Conservation (phyloP, 2,888 invertebrate species). For the Ptilodon capucinus region DNA sequence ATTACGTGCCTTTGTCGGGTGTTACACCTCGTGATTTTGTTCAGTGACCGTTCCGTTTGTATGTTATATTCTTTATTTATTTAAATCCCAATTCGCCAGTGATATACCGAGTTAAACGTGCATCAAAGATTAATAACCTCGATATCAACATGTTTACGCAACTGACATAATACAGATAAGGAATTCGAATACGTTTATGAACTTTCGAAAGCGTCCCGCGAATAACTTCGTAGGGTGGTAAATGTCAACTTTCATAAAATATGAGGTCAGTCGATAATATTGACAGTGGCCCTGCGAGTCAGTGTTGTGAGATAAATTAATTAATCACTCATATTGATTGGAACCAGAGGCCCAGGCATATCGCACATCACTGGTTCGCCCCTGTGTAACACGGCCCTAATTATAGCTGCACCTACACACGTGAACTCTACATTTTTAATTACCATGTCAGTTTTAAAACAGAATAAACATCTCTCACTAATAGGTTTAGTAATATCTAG, state of each 20-base stretch:
- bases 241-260: constrained; percentile 51
- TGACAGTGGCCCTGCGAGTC: constrained; percentile 55
- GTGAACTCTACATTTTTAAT: constrained; percentile 24
- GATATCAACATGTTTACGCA: constrained; percentile 37
- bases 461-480: constrained; percentile 9
- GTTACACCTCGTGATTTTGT: constrained; percentile 35
- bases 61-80: constrained; percentile 12
- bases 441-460: constrained; percentile 22
- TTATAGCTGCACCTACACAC: constrained; percentile 58
- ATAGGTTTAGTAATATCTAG: constrained; percentile 11
- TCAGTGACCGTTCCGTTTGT: constrained; percentile 35
- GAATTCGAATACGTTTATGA: constrained; percentile 30
- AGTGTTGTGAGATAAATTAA: constrained; percentile 58
- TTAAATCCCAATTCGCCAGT: constrained; percentile 19
- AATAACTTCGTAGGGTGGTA: constrained; percentile 22
- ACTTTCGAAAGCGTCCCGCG: constrained; percentile 43
- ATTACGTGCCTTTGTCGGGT: constrained; percentile 43
- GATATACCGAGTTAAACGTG: constrained; percentile 13
- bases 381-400: constrained; percentile 57
- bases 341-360: constrained; percentile 53
- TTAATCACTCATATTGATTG: constrained; percentile 61
- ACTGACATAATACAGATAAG: constrained; percentile 37
- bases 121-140: constrained; percentile 19
- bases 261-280: constrained; percentile 43
- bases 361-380: constrained; percentile 61